Evolutionary conservation across 2,888 invertebrate genomes (phyloP).

Genomic region (Cryptocephalus moraei): DNA sequence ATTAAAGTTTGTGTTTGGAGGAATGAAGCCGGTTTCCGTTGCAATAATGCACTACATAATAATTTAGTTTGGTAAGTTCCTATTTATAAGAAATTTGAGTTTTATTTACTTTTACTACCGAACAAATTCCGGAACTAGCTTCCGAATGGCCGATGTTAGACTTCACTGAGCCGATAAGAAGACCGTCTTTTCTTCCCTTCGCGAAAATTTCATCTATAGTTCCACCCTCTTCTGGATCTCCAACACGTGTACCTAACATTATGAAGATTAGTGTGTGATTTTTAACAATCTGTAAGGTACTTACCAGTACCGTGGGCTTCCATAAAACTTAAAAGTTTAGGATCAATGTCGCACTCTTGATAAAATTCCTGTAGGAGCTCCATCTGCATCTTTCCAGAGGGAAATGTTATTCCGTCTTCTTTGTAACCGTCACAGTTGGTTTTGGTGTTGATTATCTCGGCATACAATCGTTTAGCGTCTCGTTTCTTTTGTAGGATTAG

Average conservation of each 20-base stretch:
- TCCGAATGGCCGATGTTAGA: too few species aligned
- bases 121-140: constrained; percentile 73
- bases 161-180: constrained; percentile 83
- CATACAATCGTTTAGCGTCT: constrained; percentile 42
- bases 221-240: too few species aligned
- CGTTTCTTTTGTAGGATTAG: constrained; percentile 59
- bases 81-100: not conserved
- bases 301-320: constrained; percentile 92
- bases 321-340: constrained; percentile 60
- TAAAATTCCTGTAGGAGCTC: too few species aligned
- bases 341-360: constrained; percentile 61
- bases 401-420: constrained; percentile 34
- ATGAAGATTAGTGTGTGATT: constrained; percentile 44
- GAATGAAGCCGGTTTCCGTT: constrained; percentile 68
- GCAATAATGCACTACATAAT: constrained; percentile 35
- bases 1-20: constrained; percentile 75
- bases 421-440: constrained; percentile 35
- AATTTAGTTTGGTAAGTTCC: not conserved
- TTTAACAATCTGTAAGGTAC: constrained; percentile 67
- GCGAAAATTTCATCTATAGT: too few species aligned
- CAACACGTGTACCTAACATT: constrained; percentile 66
- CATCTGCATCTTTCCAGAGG: constrained; percentile 45
- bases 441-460: constrained; percentile 34
- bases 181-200: constrained; percentile 54
- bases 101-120: constrained; percentile 63